A percentile compares a stretch with the other conserved stretches of the same genome.
Conservation (phyloP, 2,113 vertebrate genomes). For the Centrocercus urophasianus region DNA sequence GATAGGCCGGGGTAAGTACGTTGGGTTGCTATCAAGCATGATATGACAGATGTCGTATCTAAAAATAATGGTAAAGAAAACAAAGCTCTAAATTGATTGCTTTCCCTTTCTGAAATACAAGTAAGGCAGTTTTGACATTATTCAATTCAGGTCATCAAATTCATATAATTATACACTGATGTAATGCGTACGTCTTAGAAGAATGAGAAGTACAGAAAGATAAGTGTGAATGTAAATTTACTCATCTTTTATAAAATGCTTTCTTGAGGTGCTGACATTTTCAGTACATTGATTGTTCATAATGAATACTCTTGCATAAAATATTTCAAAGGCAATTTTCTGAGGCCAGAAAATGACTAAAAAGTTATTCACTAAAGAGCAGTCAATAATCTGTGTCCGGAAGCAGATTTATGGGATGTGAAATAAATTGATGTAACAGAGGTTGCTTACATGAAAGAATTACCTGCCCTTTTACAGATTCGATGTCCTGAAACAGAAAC, state of each 20-base stretch:
- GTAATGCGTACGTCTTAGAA: background rate
- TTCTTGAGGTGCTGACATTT: constrained; percentile 64
- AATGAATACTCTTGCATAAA: constrained; percentile 70
- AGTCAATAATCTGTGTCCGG: constrained; percentile 67
- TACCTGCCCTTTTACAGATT: constrained; percentile 9
- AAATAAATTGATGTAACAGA: constrained; percentile 61
- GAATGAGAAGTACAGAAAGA: constrained; percentile 50
- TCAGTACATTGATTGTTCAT: constrained; percentile 73
- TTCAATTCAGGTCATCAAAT: constrained; percentile 23
- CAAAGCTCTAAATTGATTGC: background rate
- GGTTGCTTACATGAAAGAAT: background rate
- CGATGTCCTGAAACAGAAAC: constrained; percentile 14
- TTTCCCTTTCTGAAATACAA: constrained; percentile 1
- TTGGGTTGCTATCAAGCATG: constrained; percentile 9
- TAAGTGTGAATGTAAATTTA: constrained; percentile 15
- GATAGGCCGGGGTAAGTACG: constrained; percentile 19
- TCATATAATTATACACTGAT: background rate
- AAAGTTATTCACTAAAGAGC: constrained; percentile 65
- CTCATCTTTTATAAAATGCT: constrained; percentile 36
- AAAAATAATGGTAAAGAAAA: background rate
- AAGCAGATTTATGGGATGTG: constrained; percentile 2
- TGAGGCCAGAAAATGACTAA: constrained; percentile 70
- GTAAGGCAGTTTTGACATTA: constrained; percentile 40
- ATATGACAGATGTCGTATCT: constrained; percentile 10
- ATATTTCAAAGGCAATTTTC: constrained; percentile 70